These are phyloP conservation scores for Caenorhabditis sp. DNA, from an alignment of 2,888 invertebrate genomes.

Conservation along the genomic window DNA sequence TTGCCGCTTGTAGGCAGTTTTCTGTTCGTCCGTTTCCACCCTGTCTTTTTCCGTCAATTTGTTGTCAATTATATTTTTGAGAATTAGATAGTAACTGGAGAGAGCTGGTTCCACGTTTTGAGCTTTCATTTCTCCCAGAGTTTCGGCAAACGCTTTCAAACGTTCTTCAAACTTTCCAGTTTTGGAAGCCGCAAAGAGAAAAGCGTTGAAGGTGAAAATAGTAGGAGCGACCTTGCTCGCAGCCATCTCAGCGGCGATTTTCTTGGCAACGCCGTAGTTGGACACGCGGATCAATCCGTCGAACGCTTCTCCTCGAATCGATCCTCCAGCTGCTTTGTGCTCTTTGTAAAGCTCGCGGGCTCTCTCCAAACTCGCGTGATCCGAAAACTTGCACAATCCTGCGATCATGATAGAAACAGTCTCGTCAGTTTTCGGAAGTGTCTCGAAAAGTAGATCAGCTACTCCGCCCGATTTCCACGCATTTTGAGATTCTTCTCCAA, in stretches of 20 bases:
- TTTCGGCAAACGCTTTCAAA: constrained; percentile 32
- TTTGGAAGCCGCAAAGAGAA: constrained; percentile 44
- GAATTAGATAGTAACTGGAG: constrained; percentile 53
- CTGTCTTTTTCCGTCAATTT: constrained; percentile 35
- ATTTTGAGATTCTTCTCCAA: constrained; percentile 41
- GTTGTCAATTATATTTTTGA: constrained; percentile 48
- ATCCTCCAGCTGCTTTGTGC: constrained; percentile 22
- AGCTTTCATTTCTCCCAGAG: constrained; percentile 67
- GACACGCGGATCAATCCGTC: constrained; percentile 56
- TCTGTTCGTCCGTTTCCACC: constrained; percentile 19
- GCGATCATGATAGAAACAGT: constrained; percentile 71
- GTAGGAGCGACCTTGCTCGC: constrained; percentile 25
- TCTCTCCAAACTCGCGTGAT: constrained; percentile 38
- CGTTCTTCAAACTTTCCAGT: constrained; percentile 36
- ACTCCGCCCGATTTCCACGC: constrained; percentile 62
- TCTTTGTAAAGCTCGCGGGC: constrained; percentile 59
- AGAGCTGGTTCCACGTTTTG: constrained; percentile 60
- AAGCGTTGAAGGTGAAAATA: constrained; percentile 52
- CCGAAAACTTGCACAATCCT: constrained; percentile 68
- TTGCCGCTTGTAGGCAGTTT: neutral
- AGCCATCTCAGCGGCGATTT: constrained; percentile 41
- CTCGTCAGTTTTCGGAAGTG: constrained; percentile 66
- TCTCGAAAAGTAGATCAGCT: constrained; percentile 73
- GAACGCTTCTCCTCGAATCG: constrained; percentile 60
- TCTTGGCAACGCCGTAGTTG: constrained; percentile 25